Evolutionary conservation across 2,888 invertebrate genomes (phyloP).

Genomic region (Leucoma salicis): DNA sequence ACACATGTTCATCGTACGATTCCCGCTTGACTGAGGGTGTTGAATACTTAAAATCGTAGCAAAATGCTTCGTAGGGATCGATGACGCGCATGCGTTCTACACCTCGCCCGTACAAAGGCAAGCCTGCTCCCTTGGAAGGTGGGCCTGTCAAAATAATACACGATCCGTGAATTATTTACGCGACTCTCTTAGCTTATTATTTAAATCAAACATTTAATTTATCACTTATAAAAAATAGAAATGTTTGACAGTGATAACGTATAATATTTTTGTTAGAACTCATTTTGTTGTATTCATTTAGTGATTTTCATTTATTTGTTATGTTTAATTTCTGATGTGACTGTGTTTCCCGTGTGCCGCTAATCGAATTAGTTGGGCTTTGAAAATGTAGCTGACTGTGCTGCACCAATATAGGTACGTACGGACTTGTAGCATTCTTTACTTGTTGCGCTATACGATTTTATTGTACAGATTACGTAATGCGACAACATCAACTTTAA

Average conservation of each 20-base stretch:
- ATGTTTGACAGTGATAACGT: neutral
- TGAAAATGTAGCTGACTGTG: constrained; percentile 60
- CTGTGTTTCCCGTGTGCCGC: constrained; percentile 43
- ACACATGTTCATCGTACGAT: constrained; percentile 8
- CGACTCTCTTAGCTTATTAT: constrained; percentile 27
- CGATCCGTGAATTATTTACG: constrained; percentile 52
- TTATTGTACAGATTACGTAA: constrained; percentile 64
- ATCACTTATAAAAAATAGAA: neutral
- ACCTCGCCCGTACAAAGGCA: constrained; percentile 64
- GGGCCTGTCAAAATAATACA: constrained; percentile 71
- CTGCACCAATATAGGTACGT: neutral
- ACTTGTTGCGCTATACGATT: constrained; percentile 72
- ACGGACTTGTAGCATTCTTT: constrained; percentile 52
- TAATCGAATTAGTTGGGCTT: constrained; percentile 46
- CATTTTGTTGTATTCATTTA: constrained; percentile 12
- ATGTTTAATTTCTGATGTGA: constrained; percentile 40
- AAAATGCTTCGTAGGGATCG: constrained; percentile 63
- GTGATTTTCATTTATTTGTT: constrained; percentile 27
- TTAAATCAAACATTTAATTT: constrained; percentile 7
- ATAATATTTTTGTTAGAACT: neutral
- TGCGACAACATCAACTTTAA: constrained; percentile 46
- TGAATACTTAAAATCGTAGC: constrained; percentile 33
- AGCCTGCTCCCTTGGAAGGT: constrained; percentile 56
- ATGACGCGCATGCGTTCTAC: constrained; percentile 64
- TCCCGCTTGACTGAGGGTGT: constrained; percentile 31